Evolutionary conservation across 2,797 vertebrate species (phyloP), one percentile per base, ranked within the genome.

Genomic region (Ceryle rudis): DNA sequence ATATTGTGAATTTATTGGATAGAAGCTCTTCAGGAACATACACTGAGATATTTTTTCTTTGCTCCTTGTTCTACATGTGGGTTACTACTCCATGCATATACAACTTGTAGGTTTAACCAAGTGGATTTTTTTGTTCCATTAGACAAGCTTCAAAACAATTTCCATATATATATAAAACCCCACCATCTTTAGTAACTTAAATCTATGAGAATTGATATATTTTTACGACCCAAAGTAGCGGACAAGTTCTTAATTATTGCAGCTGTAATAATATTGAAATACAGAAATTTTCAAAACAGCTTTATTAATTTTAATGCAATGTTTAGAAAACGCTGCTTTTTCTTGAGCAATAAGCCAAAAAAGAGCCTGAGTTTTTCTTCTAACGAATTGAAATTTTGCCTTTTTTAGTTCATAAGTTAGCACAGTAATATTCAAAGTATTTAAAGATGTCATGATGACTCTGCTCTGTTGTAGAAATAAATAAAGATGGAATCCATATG

Each of bases 401-500:
- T 81, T 90, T 94, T 96, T 85, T 75, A 93, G 87, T 54, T 95
- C 85, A 23, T 88, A 92, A 95, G 89, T 83, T 95, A 96, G 47
- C 77, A 52, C 3, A 35, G 20, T 93, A 83, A 95, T 95, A 96
- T 96, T 94, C 58, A 71, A 96, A 96, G 85, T 90, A 95, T 97
- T 97, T 96, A 93, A 96, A 95, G 93, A 96, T 97, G 95, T 95
- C 91, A 96, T 41, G 93, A 96, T 90, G 90, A 90, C 80, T 95
- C 69, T 70, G 77, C 77, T 39, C 95, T 84, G 55, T 93, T 96
- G 82, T 82, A 94, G 96, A 95, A 96, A 96, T 96, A 96, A 96
- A 91, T 93, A 88, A 94, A 94, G 95, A 96, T 91, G 94, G 85
- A 93, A 93, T 95, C 95, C 95, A 95, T 96, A 94, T 96, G 94